phyloP scores from a whole-genome alignment of 2,113 vertebrate genomes.

The Brachionichthys hirsutus region DNA sequence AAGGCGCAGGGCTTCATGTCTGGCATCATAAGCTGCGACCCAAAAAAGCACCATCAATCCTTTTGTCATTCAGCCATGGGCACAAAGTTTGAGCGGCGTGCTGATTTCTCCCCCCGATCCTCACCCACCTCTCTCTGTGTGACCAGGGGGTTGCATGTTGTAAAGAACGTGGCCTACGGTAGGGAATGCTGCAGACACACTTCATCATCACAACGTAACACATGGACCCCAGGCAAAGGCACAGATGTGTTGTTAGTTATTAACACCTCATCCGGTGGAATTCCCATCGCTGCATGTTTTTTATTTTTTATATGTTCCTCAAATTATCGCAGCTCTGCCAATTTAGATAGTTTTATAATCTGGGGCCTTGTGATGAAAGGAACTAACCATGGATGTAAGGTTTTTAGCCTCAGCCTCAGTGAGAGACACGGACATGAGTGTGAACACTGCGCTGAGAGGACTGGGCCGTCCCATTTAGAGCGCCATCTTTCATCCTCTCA shows the following conservation, averaged over 20 bases:
- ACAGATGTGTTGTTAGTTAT: constrained; percentile 7
- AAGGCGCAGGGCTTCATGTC: constrained; percentile 24
- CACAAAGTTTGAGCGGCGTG: constrained; percentile 18
- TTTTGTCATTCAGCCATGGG: constrained; percentile 23
- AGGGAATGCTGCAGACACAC: constrained; percentile 56
- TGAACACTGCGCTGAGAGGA: constrained; percentile 33
- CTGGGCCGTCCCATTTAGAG: constrained; percentile 47
- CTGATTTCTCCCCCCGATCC: neutral
- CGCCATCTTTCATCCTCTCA: constrained; percentile 57
- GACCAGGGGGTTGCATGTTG: constrained; percentile 53
- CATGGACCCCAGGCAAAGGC: constrained; percentile 32
- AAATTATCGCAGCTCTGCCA: constrained; percentile 2
- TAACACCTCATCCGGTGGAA: constrained; percentile 9
- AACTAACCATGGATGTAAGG: constrained; percentile 8
- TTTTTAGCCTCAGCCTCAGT: constrained; percentile 1
- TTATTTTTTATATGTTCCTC: constrained; percentile 7
- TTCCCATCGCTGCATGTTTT: constrained; percentile 2
- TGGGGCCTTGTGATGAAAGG: constrained; percentile 13
- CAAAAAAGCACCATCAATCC: constrained; percentile 36
- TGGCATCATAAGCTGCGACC: constrained; percentile 37
- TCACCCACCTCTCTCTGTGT: constrained; percentile 28
- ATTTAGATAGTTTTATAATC: constrained; percentile 6
- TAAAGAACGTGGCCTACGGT: constrained; percentile 43
- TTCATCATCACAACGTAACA: constrained; percentile 50
- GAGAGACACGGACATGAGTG: constrained; percentile 33